Base-by-base conservation (phyloP, 37 sponge, comb jelly and placozoan species). In the Cliona cf. orientalis region DNA sequence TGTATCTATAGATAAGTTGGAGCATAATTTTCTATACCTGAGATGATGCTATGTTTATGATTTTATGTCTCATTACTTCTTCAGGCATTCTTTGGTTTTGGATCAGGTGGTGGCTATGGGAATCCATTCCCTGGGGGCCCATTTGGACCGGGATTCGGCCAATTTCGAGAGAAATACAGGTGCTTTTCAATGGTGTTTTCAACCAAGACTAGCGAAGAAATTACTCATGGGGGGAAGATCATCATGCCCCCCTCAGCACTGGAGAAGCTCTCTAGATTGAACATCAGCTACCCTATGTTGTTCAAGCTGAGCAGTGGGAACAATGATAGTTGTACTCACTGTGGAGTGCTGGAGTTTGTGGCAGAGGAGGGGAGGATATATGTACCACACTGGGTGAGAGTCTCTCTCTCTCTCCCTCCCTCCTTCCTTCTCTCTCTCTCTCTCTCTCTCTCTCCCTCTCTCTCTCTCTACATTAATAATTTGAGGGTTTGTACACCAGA, bases 181-280 rank as follows among this genome's bases (percentile, higher is more conserved):
- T 89, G 90, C 75, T 93, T 87, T 46, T 90, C 93, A 0, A 86
- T 96, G 68, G 85, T 87, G 75, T 92, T 82, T 49, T 85, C 85
- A 33, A 76, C 42, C 23, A 85, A 86, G 65, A 69, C 61, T 38
- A 79, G 90, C 34, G 74, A 86, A 38, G 92, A 94, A 11, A 88
- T 89, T 28, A 87, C 86, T 42, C 82, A 89, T 49, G 99, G 99
- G 32, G 97, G 97, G 12, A 98, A 97, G 77, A 94, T 99, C 9
- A 96, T 99, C 41, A 87, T 99, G 89, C 99, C 99, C 1, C 90
- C 97, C 17, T 99, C 99, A 12, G 99, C 97, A 7, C 84, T 99
- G 59, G 95, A 94, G 59, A 84, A 86, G 42, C 85, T 97, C 34
- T 88, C 93, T 72, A 33, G 82, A 65, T 56, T 73, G 41, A 76